phyloP scores from a whole-genome alignment of 2,113 vertebrate species.

The Microcebus ravelobensis region DNA sequence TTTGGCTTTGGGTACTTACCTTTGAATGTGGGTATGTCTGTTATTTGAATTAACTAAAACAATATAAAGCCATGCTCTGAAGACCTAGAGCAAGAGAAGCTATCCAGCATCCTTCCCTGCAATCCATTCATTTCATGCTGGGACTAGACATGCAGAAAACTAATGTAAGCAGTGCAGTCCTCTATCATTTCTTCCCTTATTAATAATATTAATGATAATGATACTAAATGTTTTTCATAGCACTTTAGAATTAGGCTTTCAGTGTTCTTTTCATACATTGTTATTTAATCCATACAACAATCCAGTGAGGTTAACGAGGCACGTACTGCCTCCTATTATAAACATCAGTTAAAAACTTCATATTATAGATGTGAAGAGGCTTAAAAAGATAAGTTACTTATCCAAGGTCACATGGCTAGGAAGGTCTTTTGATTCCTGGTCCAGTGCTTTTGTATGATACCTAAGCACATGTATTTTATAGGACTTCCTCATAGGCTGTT shows the following conservation, averaged over 20 bases:
- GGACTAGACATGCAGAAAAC: slow-evolving; percentile 74
- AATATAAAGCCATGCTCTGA: slow-evolving; percentile 77
- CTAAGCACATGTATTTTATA: slow-evolving; percentile 26
- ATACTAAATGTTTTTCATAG: slow-evolving; percentile 73
- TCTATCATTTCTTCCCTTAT: slow-evolving; percentile 71
- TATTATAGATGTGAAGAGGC: slow-evolving; percentile 7
- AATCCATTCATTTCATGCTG: slow-evolving; percentile 76
- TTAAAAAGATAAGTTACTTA: slow-evolving; percentile 11
- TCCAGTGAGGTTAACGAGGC: background rate
- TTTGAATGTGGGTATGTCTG: slow-evolving; percentile 82
- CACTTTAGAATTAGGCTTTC: slow-evolving; percentile 52
- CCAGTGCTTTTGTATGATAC: slow-evolving; percentile 9
- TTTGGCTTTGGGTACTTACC: slow-evolving; percentile 81
- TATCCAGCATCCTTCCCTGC: slow-evolving; percentile 75
- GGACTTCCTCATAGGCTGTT: slow-evolving; percentile 6
- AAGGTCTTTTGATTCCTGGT: slow-evolving; percentile 37
- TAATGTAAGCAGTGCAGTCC: slow-evolving; percentile 77
- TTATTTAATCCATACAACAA: slow-evolving; percentile 46
- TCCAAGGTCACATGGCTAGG: slow-evolving; percentile 13
- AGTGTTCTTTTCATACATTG: slow-evolving; percentile 47
- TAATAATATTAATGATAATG: slow-evolving; percentile 66
- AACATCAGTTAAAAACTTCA: too few species aligned
- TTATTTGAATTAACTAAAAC: slow-evolving; percentile 80
- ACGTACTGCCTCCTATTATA: background rate
- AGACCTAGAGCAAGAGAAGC: slow-evolving; percentile 79